phyloP scores from a whole-genome alignment of 2,113 vertebrate genomes.

The Microcebus tavaratra region DNA sequence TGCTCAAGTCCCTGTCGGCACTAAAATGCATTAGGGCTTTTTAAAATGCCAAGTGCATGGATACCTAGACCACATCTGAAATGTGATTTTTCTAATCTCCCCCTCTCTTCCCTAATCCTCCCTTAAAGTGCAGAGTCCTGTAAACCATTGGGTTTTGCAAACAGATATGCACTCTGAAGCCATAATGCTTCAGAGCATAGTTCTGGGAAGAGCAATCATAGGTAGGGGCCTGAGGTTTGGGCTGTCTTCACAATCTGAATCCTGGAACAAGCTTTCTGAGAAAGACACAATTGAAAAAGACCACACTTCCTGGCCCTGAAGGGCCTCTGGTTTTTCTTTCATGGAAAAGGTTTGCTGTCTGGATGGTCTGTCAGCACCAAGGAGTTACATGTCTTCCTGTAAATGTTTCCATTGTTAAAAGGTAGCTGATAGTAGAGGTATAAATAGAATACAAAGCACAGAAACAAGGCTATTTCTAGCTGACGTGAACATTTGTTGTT shows the following conservation, averaged over 20 bases:
- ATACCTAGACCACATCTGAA: not conserved
- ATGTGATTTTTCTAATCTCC: not conserved
- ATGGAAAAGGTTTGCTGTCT: not conserved
- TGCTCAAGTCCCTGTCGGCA: not conserved
- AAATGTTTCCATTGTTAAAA: slow-evolving; percentile 13
- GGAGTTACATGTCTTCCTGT: not conserved
- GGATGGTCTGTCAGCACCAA: not conserved
- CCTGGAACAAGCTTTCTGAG: not conserved
- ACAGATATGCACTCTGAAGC: not conserved
- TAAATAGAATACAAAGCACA: not conserved
- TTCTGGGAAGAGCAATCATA: not conserved
- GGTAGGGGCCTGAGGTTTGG: not conserved
- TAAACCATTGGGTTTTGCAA: not conserved
- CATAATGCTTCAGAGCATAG: not conserved
- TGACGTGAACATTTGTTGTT: slow-evolving; percentile 12
- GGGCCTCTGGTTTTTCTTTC: not conserved
- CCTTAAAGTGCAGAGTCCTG: not conserved
- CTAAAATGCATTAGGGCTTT: not conserved
- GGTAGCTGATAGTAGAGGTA: not conserved
- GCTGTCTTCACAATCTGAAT: not conserved
- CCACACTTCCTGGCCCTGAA: not conserved
- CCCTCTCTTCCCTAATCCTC: not conserved
- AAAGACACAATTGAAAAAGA: slow-evolving; percentile 1
- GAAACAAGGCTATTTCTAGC: not conserved
- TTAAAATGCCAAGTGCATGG: not conserved